These are phyloP conservation scores for Penaeus vannamei DNA, from an alignment of 1,140 invertebrate genomes.

Conservation along the genomic window DNA sequence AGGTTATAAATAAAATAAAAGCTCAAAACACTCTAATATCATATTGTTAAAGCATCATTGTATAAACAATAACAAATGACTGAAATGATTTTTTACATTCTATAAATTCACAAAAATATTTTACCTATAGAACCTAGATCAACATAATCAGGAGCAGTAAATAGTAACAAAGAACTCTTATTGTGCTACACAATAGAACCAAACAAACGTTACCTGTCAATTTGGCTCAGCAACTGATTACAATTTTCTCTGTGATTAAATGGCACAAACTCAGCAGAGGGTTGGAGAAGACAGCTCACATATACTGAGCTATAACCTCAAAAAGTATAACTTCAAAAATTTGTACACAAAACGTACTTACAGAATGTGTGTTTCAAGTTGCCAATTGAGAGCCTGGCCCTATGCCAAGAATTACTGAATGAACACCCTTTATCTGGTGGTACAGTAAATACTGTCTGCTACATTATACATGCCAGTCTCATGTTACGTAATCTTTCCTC, in stretches of 20 bases:
- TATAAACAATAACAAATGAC: constrained; percentile 34
- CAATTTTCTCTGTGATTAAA: background rate
- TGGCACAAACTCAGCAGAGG: no score
- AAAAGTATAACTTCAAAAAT: no score
- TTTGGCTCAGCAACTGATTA: constrained; percentile 7
- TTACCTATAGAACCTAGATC: constrained; percentile 26
- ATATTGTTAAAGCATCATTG: constrained; percentile 34
- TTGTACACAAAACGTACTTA: no score
- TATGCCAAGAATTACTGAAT: no score
- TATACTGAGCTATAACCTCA: no score
- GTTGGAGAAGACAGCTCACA: no score
- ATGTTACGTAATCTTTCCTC: no score
- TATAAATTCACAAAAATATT: constrained; percentile 34
- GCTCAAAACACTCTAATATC: constrained; percentile 27
- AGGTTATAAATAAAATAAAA: background rate
- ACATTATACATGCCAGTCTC: no score
- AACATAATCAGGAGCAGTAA: constrained; percentile 15
- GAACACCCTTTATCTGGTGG: no score
- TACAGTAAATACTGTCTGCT: no score
- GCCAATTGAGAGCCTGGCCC: no score
- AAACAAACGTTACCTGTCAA: background rate
- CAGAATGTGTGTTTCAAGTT: no score
- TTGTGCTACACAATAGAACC: background rate
- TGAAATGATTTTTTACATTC: constrained; percentile 34
- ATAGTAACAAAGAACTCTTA: constrained; percentile 26